Evolutionary conservation across 1,140 invertebrate genomes (phyloP).

Genomic region (Lepidurus couesii): DNA sequence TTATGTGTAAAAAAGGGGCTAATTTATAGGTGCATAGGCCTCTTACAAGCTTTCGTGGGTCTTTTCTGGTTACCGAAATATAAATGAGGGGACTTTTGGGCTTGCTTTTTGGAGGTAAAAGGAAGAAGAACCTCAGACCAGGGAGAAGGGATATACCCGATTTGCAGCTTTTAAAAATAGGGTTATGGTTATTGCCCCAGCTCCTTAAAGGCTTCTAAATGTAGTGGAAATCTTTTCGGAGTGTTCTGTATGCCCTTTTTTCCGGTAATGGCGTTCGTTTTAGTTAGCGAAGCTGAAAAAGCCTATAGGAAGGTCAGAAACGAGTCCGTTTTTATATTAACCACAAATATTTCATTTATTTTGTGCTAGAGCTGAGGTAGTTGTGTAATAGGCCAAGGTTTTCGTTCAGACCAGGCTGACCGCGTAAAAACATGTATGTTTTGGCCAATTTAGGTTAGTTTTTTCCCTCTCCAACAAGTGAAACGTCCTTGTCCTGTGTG

Average conservation of each 20-base stretch:
- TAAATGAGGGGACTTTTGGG: too few relatives aligned
- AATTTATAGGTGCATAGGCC: not conserved
- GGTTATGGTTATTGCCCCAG: slow-evolving; percentile 12
- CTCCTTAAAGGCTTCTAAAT: not conserved
- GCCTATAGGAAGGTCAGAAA: not conserved
- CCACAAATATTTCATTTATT: not conserved
- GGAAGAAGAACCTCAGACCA: not conserved
- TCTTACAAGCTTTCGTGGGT: not conserved
- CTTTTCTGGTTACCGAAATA: not conserved
- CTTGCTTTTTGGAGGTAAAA: not conserved
- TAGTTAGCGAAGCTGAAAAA: not conserved
- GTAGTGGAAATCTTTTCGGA: slow-evolving; percentile 4
- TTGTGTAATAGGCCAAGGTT: slow-evolving; percentile 4
- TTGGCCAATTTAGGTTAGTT: not conserved
- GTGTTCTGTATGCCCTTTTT: not conserved
- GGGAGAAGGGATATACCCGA: not conserved
- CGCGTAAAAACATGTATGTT: not conserved
- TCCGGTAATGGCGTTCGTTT: not conserved
- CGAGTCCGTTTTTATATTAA: not conserved
- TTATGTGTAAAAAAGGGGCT: not conserved
- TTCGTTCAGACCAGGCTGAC: not conserved
- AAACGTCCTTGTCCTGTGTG: slow-evolving; percentile 14
- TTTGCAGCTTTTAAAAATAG: not conserved
- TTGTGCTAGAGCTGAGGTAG: not conserved
- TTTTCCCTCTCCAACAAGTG: not conserved